Conservation (phyloP, 2,888 invertebrate genomes). For the Cantharis flavilabris region DNA sequence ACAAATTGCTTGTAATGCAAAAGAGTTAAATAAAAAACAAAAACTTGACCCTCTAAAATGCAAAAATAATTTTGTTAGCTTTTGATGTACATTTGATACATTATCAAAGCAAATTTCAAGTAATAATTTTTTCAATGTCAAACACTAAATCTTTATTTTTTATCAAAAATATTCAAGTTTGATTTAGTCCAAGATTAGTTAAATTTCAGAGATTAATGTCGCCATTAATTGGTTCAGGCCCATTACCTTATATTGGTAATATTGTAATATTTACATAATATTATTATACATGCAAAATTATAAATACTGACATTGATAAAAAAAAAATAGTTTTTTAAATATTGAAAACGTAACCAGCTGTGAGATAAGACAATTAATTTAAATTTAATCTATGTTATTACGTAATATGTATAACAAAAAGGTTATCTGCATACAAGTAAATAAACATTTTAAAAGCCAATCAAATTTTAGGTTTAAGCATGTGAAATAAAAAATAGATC, state of each 20-base stretch:
- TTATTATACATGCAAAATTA: neutral
- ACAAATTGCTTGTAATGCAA: too few relatives aligned
- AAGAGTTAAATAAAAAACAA: too few relatives aligned
- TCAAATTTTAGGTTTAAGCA: neutral
- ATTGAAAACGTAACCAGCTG: neutral
- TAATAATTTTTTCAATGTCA: too few relatives aligned
- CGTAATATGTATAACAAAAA: neutral
- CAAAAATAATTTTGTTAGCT: too few relatives aligned
- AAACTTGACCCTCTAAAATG: too few relatives aligned
- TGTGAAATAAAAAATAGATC: neutral
- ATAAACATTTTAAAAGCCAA: neutral
- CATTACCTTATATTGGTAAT: neutral
- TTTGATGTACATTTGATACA: too few relatives aligned
- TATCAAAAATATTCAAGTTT: too few relatives aligned
- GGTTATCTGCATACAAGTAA: neutral
- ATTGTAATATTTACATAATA: neutral
- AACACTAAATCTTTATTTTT: too few relatives aligned
- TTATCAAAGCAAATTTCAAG: too few relatives aligned
- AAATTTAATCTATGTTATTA: neutral
- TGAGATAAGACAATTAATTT: neutral
- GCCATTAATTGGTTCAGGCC: neutral
- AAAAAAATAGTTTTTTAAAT: neutral
- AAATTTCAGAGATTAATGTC: too few relatives aligned
- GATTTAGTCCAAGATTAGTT: too few relatives aligned
- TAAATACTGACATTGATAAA: neutral